phyloP scores from a whole-genome alignment of 2,113 vertebrate genomes.

The Mesoclemmys tuberculata region DNA sequence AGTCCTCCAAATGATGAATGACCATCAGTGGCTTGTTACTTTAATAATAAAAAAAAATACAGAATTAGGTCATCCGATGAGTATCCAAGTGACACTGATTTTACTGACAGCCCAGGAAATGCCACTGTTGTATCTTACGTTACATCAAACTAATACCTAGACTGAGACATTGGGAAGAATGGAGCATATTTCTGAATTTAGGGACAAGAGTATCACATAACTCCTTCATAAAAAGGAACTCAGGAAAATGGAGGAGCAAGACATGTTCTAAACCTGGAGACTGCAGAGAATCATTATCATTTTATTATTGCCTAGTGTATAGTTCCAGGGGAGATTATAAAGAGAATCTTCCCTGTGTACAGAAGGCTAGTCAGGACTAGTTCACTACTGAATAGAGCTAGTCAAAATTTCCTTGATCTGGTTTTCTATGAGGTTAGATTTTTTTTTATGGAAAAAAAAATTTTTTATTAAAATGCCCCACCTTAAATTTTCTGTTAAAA shows the following conservation, averaged over 20 bases:
- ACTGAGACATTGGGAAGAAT: background rate
- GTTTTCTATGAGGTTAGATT: background rate
- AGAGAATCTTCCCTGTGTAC: background rate
- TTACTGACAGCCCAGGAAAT: background rate
- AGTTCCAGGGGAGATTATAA: background rate
- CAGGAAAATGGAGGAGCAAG: background rate
- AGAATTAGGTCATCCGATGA: slow-evolving; percentile 19
- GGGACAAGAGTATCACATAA: background rate
- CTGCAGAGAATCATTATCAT: background rate
- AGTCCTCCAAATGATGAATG: slow-evolving; percentile 88
- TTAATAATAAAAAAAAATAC: slow-evolving; percentile 48
- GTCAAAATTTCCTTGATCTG: background rate
- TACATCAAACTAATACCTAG: background rate
- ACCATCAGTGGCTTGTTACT: slow-evolving; percentile 91
- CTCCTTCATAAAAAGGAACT: background rate
- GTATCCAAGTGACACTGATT: background rate
- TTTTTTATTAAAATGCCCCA: background rate
- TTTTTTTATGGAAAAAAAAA: background rate
- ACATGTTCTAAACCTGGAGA: background rate
- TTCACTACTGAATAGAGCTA: background rate
- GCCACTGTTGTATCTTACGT: background rate
- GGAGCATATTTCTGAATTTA: background rate
- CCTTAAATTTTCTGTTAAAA: background rate
- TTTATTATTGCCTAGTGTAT: background rate
- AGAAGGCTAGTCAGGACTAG: background rate